Evolutionary conservation across 1,140 invertebrate genomes (phyloP).

Genomic region (Zaprionus capensis): DNA sequence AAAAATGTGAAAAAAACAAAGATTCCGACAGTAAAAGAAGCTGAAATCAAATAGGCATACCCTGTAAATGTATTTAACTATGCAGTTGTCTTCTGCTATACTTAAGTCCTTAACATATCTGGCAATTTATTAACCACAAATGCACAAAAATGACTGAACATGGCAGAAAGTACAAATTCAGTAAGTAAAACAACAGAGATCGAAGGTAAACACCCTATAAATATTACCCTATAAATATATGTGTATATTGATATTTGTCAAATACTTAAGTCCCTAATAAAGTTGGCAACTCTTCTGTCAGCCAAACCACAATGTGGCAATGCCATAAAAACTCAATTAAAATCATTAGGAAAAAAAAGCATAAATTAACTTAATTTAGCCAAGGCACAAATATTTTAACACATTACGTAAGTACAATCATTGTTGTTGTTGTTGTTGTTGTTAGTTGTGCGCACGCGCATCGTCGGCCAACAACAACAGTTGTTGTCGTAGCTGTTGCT

Average conservation of each 20-base stretch:
- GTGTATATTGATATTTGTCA: too few species aligned
- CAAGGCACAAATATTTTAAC: constrained; percentile 59
- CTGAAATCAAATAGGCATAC: not conserved
- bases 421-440: constrained; percentile 36
- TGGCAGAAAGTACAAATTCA: too few species aligned
- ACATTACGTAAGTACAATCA: constrained; percentile 61
- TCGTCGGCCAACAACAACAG: constrained; percentile 14
- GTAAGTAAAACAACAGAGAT: too few species aligned
- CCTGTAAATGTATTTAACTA: not conserved
- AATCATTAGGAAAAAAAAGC: constrained; percentile 30
- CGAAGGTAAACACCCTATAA: too few species aligned
- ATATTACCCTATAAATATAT: too few species aligned
- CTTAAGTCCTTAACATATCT: too few species aligned
- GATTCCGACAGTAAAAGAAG: constrained; percentile 26
- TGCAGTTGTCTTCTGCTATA: too few species aligned
- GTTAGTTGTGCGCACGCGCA: constrained; percentile 13
- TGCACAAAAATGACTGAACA: too few species aligned
- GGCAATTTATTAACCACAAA: too few species aligned
- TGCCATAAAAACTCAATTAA: constrained; percentile 44
- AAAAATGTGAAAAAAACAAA: constrained; percentile 35
- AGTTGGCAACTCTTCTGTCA: not conserved
- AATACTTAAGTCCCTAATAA: not conserved
- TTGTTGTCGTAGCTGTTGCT: constrained; percentile 31
- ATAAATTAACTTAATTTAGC: constrained; percentile 74
- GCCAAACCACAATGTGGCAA: constrained; percentile 1